Evolutionary conservation across 2,113 vertebrate genomes (phyloP).

Genomic region (Murina feae): DNA sequence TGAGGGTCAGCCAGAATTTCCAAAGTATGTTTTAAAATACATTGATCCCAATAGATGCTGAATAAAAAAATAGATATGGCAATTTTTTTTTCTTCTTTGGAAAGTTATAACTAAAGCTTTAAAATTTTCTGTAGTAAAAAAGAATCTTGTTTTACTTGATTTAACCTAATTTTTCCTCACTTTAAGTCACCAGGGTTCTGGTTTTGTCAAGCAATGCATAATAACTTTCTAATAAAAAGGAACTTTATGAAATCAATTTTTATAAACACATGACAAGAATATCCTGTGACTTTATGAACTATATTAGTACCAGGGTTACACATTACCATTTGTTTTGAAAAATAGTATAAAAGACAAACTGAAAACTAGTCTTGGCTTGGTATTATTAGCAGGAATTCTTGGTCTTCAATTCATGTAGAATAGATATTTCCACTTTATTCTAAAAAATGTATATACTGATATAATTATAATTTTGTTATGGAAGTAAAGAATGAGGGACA

Average conservation of each 20-base stretch:
- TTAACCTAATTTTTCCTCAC: not conserved
- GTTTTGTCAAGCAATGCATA: not conserved
- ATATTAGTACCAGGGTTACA: not conserved
- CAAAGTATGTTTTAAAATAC: conserved; percentile 29
- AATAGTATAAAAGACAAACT: not conserved
- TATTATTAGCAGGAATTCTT: not conserved
- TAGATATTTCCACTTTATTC: not conserved
- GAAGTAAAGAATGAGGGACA: not conserved
- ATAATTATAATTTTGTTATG: not conserved
- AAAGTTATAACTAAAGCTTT: not conserved
- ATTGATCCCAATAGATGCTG: conserved; percentile 6
- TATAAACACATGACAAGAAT: not conserved
- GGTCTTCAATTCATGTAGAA: not conserved
- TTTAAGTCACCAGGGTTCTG: not conserved
- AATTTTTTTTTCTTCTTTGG: conserved; percentile 23
- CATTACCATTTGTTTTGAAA: not conserved
- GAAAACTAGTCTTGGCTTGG: not conserved
- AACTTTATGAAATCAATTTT: not conserved
- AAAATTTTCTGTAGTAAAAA: not conserved
- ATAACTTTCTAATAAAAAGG: not conserved
- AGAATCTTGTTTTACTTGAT: not conserved
- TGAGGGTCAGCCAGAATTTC: not conserved
- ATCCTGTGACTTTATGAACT: not conserved
- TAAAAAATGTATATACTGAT: not conserved
- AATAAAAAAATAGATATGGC: conserved; percentile 9